Evolutionary conservation across 1,140 invertebrate species (phyloP), one percentile per base, ranked within the genome.

Genomic region (Drosophila quadrilineata): DNA sequence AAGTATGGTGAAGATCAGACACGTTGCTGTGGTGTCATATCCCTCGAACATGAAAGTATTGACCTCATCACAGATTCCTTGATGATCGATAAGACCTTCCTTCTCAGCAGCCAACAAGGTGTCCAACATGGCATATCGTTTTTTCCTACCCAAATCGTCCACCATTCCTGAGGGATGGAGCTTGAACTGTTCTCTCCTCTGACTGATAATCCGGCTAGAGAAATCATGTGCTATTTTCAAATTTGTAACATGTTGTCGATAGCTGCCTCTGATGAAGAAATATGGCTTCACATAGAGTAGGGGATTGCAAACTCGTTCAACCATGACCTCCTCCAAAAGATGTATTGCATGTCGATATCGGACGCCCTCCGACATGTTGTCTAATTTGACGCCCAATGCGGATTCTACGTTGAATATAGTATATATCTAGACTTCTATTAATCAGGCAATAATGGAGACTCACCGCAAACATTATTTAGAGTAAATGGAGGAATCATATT

Each of bases 31-130:
- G 12, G 95, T 96, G 72, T 96, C 95, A 71, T 95, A 94, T 0
- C 92, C 92, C 71, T 93, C 94, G 90, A 96, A 95, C 91, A 95
- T 94, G 53, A 96, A 95, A 0, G 95, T 96, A 77, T 96, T 94
- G 2, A 96, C 94, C 91, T 96, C 95, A 76, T 96, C 95, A 68
- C 93, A 91, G 33, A 97, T 95, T 50, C 95, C 95, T 29, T 90
- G 58, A 62, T 94, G 90, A 52, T 91, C 92, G 29, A 93, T 92
- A 0, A 76, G 90, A 10, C 89, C 87, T 38, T 91, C 84, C 17
- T 90, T 90, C 41, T 92, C 91, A 9, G 91, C 91, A 71, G 91
- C 89, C 3, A 96, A 89, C 1, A 96, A 60, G 19, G 96, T 91
- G 90, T 98, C 96, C 29, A 98, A 88, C 92, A 98, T 96, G 4